These are phyloP conservation scores for Macaria notata DNA, from an alignment of 2,888 invertebrate genomes.

Conservation along the genomic window DNA sequence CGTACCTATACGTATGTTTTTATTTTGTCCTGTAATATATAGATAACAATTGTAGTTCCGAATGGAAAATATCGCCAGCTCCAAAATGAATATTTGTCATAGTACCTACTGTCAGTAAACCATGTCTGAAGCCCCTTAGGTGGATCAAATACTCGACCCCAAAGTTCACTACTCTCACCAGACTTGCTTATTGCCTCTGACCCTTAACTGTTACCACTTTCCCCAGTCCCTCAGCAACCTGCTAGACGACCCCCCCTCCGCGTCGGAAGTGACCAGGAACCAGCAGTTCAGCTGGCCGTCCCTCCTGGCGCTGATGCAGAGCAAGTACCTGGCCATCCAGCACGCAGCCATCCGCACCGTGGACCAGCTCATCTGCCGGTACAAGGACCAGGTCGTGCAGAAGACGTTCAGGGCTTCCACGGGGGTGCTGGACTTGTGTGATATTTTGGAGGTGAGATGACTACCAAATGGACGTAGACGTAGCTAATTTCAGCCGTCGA, in stretches of 20 bases:
- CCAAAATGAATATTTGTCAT: too few relatives aligned
- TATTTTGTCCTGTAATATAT: too few relatives aligned
- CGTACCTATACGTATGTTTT: too few relatives aligned
- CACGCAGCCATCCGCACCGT: conserved; percentile 71
- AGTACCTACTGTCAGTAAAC: too few relatives aligned
- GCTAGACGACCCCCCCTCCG: conserved; percentile 73
- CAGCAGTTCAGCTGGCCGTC: conserved; percentile 75
- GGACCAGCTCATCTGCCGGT: conserved; percentile 69
- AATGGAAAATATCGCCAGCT: too few relatives aligned
- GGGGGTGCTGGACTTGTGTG: conserved; percentile 72
- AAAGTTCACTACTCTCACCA: too few relatives aligned
- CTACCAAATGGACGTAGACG: too few relatives aligned
- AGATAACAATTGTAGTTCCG: too few relatives aligned
- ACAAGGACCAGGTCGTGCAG: conserved; percentile 72
- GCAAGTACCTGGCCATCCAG: conserved; percentile 77
- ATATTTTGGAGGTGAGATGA: conserved; percentile 72
- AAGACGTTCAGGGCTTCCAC: conserved; percentile 74
- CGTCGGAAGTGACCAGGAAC: conserved; percentile 70
- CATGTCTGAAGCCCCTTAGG: too few relatives aligned
- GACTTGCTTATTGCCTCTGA: too few relatives aligned
- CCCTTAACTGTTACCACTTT: neutral
- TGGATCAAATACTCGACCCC: too few relatives aligned
- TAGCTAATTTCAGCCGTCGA: too few relatives aligned
- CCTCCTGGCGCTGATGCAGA: conserved; percentile 70
- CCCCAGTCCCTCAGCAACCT: conserved; percentile 71